Evolutionary conservation across 2,113 vertebrate species (phyloP).

Genomic region (Myotis lucifugus): DNA sequence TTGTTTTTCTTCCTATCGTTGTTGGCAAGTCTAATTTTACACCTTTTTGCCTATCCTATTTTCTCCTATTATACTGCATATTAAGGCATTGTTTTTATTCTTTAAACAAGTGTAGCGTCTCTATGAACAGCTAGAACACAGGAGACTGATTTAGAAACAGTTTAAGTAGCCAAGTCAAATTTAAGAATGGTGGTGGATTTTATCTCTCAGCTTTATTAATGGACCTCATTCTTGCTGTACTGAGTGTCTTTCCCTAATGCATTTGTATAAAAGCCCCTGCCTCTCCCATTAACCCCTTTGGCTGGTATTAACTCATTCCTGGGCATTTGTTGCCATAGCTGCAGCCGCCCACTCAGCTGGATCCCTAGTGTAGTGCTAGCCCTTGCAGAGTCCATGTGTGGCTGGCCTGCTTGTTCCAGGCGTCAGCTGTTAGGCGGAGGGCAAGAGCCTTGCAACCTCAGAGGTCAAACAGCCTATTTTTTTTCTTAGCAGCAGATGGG

Average conservation of each 20-base stretch:
- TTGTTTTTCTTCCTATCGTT: conserved; percentile 56
- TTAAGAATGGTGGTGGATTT: conserved; percentile 66
- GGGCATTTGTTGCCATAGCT: conserved; percentile 69
- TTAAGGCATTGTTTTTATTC: conserved; percentile 46
- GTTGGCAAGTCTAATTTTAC: conserved; percentile 54
- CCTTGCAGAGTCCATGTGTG: neutral
- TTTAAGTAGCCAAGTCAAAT: conserved; percentile 59
- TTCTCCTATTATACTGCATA: conserved; percentile 49
- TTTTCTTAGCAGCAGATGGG: conserved; percentile 58
- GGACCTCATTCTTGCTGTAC: conserved; percentile 54
- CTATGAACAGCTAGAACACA: conserved; percentile 35
- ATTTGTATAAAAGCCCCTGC: conserved; percentile 58
- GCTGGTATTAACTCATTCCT: conserved; percentile 70
- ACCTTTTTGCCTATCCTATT: neutral
- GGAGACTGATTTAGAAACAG: conserved; percentile 56
- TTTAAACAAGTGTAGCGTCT: conserved; percentile 48
- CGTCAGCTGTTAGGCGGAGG: conserved; percentile 69
- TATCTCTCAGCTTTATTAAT: conserved; percentile 72
- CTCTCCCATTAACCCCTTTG: conserved; percentile 69
- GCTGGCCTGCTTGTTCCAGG: conserved; percentile 54
- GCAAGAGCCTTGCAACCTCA: conserved; percentile 53
- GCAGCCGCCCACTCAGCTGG: conserved; percentile 54
- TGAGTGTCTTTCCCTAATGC: conserved; percentile 46
- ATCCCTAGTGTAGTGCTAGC: neutral
- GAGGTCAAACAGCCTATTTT: conserved; percentile 67